Evolutionary conservation across 2,888 invertebrate species (phyloP), one percentile per base, ranked within the genome.

Genomic region (Heliconius erato): DNA sequence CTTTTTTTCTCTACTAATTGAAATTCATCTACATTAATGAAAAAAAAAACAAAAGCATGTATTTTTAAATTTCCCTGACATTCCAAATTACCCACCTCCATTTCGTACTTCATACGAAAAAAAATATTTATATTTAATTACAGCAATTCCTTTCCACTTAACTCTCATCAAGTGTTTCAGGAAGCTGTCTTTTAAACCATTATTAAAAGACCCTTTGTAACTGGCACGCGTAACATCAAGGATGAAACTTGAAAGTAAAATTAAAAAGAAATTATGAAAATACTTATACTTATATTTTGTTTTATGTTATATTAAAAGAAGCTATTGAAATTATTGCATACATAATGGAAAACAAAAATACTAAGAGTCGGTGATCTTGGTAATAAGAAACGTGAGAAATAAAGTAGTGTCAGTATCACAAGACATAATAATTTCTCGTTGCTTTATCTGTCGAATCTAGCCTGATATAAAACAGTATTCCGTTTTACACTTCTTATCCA

Each of bases 161-260:
- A 44, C 65, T 65, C 26, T 59, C 74, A 74, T 54, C 28, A 54
- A 74, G 65, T 65, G 63, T 44, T 65, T 44, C 40, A 44, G 77
- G 65, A 40, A 77, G 40, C 77, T 63, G 74, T 67, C 65, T 77
- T 77, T 63, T 63, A 44, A 63, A 40, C 35, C 65, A 63, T 77
- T 40, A 65, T 77, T 77, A 77, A 77, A 77, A 67, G 9, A 35
- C 65, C 65, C 40, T 77, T 65, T 77, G 65, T 26, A 77, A 77
- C 44, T n/a, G 77, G 63, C n/a, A 77, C 65, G 65, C 65, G 77
- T 65, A 77, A 65, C 44, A 26, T 78, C 67, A 49, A 78, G 65
- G 67, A 74, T 71, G 71, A n/a, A 35, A 74, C n/a, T 44, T 71
- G 44, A 4, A 44, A 14, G 54, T 59, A 32, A 32, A 32, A 32